These are phyloP conservation scores for Aspidiotus rigidus DNA, from an alignment of 2,888 invertebrate species.

Conservation along the genomic window DNA sequence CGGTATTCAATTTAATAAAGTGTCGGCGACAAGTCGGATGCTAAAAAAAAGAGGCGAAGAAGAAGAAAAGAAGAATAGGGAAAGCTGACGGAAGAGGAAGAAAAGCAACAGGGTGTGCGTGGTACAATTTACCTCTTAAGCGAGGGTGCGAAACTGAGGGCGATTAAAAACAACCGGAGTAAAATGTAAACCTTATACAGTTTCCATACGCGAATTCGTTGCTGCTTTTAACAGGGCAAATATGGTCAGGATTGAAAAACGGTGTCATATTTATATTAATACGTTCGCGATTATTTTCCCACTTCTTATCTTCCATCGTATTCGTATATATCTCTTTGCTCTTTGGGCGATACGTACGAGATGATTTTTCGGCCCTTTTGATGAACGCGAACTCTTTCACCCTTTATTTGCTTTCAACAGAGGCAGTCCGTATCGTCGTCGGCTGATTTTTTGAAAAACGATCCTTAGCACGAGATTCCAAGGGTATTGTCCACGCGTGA, in stretches of 20 bases:
- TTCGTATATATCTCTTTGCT: background rate
- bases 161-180: conserved; percentile 30
- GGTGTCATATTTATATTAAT: conserved; percentile 29
- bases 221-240: conserved; percentile 10
- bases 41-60: conserved; percentile 1
- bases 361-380: too few relatives aligned
- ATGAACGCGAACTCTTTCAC: too few relatives aligned
- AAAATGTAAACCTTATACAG: conserved; percentile 19
- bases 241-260: conserved; percentile 5
- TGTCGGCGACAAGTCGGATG: conserved; percentile 5
- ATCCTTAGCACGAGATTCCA: too few relatives aligned
- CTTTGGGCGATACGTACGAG: too few relatives aligned
- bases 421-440: too few relatives aligned
- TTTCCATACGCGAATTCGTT: background rate
- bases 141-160: conserved; percentile 30
- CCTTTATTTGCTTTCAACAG: too few relatives aligned
- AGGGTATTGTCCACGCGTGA: too few relatives aligned
- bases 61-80: conserved; percentile 6
- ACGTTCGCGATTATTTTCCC: background rate
- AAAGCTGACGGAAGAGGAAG: conserved; percentile 10
- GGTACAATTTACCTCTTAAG: conserved; percentile 20
- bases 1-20: conserved; percentile 32
- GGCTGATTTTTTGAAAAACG: too few relatives aligned
- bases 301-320: background rate
- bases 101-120: conserved; percentile 29